These are phyloP conservation scores for Cuniculus paca DNA, from an alignment of 2,797 vertebrate genomes.

Conservation along the genomic window DNA sequence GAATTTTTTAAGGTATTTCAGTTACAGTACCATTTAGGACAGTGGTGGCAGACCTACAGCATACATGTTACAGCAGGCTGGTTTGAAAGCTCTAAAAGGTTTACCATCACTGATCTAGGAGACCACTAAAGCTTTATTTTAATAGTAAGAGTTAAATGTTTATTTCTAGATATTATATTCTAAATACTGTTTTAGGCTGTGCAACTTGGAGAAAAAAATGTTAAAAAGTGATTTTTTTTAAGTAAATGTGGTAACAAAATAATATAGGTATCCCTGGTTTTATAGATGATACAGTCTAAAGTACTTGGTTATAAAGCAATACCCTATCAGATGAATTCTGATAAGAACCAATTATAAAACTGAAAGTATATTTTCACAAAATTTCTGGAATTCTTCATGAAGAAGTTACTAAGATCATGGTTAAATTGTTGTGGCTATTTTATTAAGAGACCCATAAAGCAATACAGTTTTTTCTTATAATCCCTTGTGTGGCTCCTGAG, in stretches of 20 bases:
- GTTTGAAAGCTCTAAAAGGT: neutral
- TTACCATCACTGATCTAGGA: neutral
- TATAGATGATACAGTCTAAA: neutral
- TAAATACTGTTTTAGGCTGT: constrained; percentile 14
- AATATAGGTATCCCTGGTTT: neutral
- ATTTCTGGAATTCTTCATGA: constrained; percentile 14
- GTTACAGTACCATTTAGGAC: neutral
- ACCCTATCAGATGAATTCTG: constrained; percentile 21
- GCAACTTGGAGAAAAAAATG: constrained; percentile 32
- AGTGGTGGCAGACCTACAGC: neutral
- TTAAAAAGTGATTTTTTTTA: neutral
- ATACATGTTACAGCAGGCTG: neutral
- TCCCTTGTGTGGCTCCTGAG: neutral
- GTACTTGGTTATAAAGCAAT: constrained; percentile 16
- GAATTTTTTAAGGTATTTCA: neutral
- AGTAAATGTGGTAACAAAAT: neutral
- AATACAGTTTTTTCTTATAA: neutral
- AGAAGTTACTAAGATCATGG: neutral
- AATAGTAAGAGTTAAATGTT: neutral
- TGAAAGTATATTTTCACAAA: neutral
- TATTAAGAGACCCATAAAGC: neutral
- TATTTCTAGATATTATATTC: neutral
- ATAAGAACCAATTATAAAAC: neutral
- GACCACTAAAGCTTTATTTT: constrained; percentile 14
- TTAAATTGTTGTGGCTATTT: neutral